Evolutionary conservation across 1,140 invertebrate genomes (phyloP).

Genomic region (Trichonephila clavata): DNA sequence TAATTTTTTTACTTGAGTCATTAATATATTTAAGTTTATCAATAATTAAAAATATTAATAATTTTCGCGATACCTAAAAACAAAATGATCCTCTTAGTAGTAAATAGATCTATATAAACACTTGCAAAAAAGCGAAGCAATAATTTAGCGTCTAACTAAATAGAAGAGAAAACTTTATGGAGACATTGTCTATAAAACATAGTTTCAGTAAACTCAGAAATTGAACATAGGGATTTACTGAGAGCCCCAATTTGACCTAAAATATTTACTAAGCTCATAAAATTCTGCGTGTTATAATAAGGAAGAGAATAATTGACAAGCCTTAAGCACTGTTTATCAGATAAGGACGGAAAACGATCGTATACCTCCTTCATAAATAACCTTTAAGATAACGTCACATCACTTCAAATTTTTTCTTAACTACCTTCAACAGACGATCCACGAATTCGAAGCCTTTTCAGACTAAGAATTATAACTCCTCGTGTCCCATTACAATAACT

Average conservation of each 20-base stretch:
- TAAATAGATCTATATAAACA: constrained; percentile 2
- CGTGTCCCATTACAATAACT: neutral
- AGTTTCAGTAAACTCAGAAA: constrained; percentile 5
- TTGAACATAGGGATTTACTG: neutral
- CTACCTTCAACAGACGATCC: neutral
- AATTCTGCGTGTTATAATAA: constrained; percentile 6
- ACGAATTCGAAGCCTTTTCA: neutral
- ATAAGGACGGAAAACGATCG: neutral
- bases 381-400: constrained; percentile 17
- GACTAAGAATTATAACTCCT: neutral
- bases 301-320: constrained; percentile 22
- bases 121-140: neutral
- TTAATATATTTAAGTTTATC: too few species aligned
- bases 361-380: constrained; percentile 18
- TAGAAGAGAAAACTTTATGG: neutral
- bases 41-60: too few species aligned
- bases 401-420: neutral
- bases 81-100: neutral
- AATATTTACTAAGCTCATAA: constrained; percentile 27
- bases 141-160: neutral
- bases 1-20: too few species aligned
- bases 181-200: neutral
- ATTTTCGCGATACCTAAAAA: too few species aligned
- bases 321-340: neutral
- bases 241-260: constrained; percentile 4